phyloP scores from a whole-genome alignment of 2,888 invertebrate genomes.

The Lycophotia porphyrea region DNA sequence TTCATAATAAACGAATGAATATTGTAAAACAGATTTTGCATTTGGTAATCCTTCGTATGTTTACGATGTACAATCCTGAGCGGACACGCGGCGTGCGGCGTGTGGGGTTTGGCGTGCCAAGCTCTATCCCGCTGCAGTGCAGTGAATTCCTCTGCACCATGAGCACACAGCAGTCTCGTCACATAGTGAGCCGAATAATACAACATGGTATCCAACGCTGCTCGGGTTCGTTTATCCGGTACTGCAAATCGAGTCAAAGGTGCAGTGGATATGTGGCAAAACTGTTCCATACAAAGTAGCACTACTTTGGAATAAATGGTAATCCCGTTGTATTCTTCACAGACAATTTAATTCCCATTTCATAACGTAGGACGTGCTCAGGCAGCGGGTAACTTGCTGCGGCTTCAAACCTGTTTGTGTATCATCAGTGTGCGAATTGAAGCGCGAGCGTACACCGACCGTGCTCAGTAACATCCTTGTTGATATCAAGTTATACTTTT shows the following conservation, averaged over 20 bases:
- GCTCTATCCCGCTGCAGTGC: conserved; percentile 71
- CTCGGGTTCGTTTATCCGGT: conserved; percentile 17
- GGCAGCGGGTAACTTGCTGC: conserved; percentile 59
- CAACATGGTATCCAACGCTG: conserved; percentile 63
- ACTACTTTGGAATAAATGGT: conserved; percentile 70
- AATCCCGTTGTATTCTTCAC: conserved; percentile 83
- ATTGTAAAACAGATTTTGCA: conserved; percentile 54
- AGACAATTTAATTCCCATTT: conserved; percentile 86
- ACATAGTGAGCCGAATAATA: conserved; percentile 6
- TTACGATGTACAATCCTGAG: conserved; percentile 67
- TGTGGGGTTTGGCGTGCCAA: conserved; percentile 67
- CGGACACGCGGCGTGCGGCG: conserved; percentile 55
- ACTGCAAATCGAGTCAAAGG: conserved; percentile 26
- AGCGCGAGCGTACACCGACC: conserved; percentile 70
- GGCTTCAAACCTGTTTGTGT: conserved; percentile 63
- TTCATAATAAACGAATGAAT: conserved; percentile 31
- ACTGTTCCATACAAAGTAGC: conserved; percentile 39
- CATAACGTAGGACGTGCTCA: conserved; percentile 77
- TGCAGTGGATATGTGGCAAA: conserved; percentile 64
- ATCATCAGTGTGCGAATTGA: conserved; percentile 73
- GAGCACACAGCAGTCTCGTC: conserved; percentile 43
- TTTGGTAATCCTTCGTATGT: conserved; percentile 68
- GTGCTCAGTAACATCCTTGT: conserved; percentile 10
- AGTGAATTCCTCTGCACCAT: conserved; percentile 70
- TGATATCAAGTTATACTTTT: conserved; percentile 10